phyloP scores from a whole-genome alignment of 2,113 vertebrate genomes.

The Jacana jacana region DNA sequence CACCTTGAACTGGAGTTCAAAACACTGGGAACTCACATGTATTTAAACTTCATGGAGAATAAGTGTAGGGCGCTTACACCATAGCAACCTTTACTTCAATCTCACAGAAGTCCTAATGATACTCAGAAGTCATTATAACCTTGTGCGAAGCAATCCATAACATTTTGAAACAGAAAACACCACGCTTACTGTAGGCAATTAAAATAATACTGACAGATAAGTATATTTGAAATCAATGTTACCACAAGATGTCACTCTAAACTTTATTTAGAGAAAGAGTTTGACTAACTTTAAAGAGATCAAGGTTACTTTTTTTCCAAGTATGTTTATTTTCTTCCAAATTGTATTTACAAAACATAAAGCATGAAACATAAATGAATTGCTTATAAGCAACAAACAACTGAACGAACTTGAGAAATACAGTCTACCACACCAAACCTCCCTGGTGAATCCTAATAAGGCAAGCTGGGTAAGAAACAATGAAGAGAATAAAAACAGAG shows the following conservation, averaged over 20 bases:
- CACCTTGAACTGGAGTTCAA: not conserved
- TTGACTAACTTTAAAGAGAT: not conserved
- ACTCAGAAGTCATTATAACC: not conserved
- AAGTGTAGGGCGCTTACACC: not conserved
- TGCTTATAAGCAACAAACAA: not conserved
- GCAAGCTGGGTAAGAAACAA: not conserved
- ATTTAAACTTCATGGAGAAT: not conserved
- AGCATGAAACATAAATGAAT: not conserved
- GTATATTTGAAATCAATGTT: not conserved
- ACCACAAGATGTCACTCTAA: constrained; percentile 81
- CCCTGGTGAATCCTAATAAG: not conserved
- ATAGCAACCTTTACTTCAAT: not conserved
- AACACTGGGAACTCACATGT: not conserved
- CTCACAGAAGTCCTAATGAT: not conserved
- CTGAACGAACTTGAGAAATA: not conserved
- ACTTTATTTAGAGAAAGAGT: constrained; percentile 20
- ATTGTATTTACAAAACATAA: not conserved
- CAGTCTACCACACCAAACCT: not conserved
- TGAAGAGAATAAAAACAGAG: not conserved
- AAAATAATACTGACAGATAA: not conserved
- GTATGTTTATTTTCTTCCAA: not conserved
- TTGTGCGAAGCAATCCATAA: not conserved
- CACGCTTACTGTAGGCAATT: not conserved
- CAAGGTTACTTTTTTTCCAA: not conserved
- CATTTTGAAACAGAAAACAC: not conserved